These are phyloP conservation scores for Pseudopodoces humilis DNA, from an alignment of 2,113 vertebrate genomes.

Conservation along the genomic window DNA sequence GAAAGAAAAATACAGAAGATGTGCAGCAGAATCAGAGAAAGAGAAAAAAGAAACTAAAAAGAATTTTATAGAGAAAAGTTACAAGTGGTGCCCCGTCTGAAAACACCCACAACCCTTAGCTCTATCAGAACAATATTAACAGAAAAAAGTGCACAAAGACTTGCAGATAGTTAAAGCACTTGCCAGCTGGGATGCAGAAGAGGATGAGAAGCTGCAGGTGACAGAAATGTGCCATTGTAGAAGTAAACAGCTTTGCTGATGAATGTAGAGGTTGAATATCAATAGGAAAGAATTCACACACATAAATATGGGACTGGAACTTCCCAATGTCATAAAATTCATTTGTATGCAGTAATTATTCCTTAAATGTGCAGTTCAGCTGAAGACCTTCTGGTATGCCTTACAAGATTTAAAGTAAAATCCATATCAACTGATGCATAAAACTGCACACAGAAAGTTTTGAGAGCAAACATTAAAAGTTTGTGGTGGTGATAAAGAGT, in stretches of 20 bases:
- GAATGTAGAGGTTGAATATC: not conserved
- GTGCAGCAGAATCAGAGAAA: too few relatives aligned
- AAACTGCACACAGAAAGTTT: conserved; percentile 16
- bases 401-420: conserved; percentile 23
- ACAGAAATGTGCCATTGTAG: not conserved
- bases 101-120: not conserved
- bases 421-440: not conserved
- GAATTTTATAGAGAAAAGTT: too few relatives aligned
- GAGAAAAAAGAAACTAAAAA: too few relatives aligned
- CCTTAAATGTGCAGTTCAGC: not conserved
- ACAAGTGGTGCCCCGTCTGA: too few relatives aligned
- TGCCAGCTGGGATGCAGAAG: not conserved
- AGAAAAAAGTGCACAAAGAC: not conserved
- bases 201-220: not conserved
- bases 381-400: not conserved
- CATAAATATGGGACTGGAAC: not conserved
- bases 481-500: not conserved
- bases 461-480: conserved; percentile 10
- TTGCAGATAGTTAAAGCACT: not conserved
- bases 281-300: not conserved
- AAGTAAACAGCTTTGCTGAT: not conserved
- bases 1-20: too few relatives aligned
- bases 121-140: not conserved
- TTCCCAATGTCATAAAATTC: not conserved
- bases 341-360: not conserved